Evolutionary conservation across 1,140 invertebrate genomes (phyloP), one percentile per base, ranked within the genome.

Genomic region (Pinna nobilis): DNA sequence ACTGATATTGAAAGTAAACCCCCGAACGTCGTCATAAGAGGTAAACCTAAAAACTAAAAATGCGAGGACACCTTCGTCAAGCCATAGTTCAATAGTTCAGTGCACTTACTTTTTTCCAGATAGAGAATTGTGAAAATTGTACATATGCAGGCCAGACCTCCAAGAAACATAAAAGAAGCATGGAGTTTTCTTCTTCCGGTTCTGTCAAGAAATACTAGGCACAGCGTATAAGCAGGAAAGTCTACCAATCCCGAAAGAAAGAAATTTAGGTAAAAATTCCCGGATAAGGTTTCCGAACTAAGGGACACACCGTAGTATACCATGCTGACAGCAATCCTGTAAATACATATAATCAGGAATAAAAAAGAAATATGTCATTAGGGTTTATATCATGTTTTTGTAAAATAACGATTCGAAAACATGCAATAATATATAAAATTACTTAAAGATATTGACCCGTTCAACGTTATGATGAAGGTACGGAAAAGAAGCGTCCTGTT

Each of bases 161-260:
- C 81, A 13, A 82, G 9, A 1, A 85, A 37, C 81, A 85, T 84
- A 41, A 73, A 74, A 2, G 53, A 57, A 33, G 75, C 76, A 23
- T 82, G 81, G 4, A 81, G 57, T n/a, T 68, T 60, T 44, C 79
- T 79, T 61, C 84, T 63, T 1, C 84, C 84, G 15, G 75, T 44
- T 28, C 74, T 67, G 69, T 82, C 80, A 7, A 82, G 20, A 5
- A 80, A 49, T 18, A 94, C 86, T 4, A 82, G 53, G 2, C 93
- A 87, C 74, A 94, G 91, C 0, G 88, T 89, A 79, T 95, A 95
- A 1, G 92, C 94, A 0, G 94, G 94, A 70, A 95, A 90, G 88
- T 96, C 95, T 1, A 95, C 94, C 3, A 92, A 85, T 0, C 93
- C 94, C 25, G 74, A 65, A 7, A 84, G 49, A 25, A 84, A 74